A percentile compares a stretch with the other conserved stretches of the same genome.
Conservation (phyloP, 2,888 invertebrate genomes). For the Trichopoda pennipes region DNA sequence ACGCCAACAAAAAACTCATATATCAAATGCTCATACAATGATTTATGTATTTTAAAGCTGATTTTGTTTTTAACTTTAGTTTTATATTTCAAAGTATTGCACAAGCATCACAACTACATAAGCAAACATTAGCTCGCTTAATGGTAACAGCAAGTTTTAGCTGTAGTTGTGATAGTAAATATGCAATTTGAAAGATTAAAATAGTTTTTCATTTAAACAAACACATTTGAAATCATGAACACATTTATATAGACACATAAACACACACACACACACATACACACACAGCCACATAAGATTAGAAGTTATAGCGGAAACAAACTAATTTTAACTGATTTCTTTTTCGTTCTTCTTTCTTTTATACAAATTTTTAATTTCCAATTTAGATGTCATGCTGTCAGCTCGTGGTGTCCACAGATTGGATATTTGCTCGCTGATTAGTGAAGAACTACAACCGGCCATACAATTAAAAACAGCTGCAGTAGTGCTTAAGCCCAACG, state of each 20-base stretch:
- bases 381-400: conserved; percentile 85
- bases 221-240: conserved; percentile 6
- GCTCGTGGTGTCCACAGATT: conserved; percentile 88
- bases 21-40: conserved; percentile 67
- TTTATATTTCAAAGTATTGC: conserved; percentile 10
- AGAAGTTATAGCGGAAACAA: conserved; percentile 46
- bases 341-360: conserved; percentile 18
- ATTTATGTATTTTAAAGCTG: conserved; percentile 69
- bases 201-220: conserved; percentile 56
- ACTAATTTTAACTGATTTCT: conserved; percentile 37
- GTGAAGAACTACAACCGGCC: conserved; percentile 90
- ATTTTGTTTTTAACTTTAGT: conserved; percentile 65
- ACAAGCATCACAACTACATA: conserved; percentile 5
- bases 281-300: neutral
- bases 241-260: neutral
- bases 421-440: conserved; percentile 84
- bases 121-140: conserved; percentile 4
- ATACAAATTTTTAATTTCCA: conserved; percentile 30
- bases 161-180: conserved; percentile 47
- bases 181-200: conserved; percentile 57
- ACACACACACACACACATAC: neutral
- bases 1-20: conserved; percentile 60
- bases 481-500: conserved; percentile 89
- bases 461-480: conserved; percentile 89
- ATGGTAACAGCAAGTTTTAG: conserved; percentile 19